These are phyloP conservation scores for Macquaria ambigua DNA, from an alignment of 2,113 vertebrate species.

Conservation along the genomic window DNA sequence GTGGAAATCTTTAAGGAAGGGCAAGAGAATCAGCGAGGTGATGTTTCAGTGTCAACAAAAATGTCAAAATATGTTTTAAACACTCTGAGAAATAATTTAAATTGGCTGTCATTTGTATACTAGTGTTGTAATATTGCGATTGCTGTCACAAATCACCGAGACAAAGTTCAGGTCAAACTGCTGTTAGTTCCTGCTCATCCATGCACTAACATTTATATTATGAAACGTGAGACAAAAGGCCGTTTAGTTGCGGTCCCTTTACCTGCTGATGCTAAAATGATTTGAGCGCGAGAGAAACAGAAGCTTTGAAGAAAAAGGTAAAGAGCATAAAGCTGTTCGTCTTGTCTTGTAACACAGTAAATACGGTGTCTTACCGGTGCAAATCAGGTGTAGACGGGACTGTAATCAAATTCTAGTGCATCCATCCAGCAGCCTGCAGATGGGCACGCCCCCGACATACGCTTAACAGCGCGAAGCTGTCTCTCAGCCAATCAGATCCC, in stretches of 20 bases:
- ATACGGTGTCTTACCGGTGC: conserved; percentile 61
- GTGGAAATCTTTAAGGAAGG: too few relatives aligned
- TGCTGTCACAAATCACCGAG: background rate
- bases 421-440: background rate
- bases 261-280: background rate
- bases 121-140: background rate
- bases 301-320: background rate
- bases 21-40: background rate
- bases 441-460: conserved; percentile 51
- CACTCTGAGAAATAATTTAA: too few relatives aligned
- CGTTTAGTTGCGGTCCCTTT: background rate
- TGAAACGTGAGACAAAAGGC: background rate
- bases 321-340: background rate
- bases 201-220: background rate
- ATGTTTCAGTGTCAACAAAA: background rate
- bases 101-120: background rate
- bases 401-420: accelerated
- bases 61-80: too few relatives aligned
- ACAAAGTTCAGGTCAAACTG: conserved; percentile 37
- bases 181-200: background rate
- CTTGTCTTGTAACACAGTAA: background rate
- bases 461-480: background rate
- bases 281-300: background rate
- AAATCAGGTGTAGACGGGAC: background rate
- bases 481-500: conserved; percentile 74